phyloP scores from a whole-genome alignment of 2,113 vertebrate genomes.

The Hippocampus zosterae region DNA sequence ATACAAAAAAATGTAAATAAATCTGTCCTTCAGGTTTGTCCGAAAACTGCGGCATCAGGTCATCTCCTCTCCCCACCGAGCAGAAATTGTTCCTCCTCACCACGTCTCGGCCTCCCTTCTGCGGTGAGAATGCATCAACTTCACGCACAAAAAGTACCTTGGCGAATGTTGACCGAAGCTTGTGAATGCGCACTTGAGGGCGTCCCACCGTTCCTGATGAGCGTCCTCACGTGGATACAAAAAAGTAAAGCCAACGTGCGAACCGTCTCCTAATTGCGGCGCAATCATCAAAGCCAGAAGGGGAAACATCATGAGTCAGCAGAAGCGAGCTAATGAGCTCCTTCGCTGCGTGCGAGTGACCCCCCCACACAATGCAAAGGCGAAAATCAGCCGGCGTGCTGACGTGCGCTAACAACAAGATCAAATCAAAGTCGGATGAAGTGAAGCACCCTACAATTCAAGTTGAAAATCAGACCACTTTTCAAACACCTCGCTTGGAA shows the following conservation, averaged over 20 bases:
- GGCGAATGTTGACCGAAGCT: not conserved
- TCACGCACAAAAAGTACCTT: not conserved
- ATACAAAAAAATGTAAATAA: no score
- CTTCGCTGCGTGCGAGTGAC: not conserved
- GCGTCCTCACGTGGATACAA: not conserved
- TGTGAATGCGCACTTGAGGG: not conserved
- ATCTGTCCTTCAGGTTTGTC: constrained; percentile 71
- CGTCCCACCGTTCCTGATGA: not conserved
- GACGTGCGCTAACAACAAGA: not conserved
- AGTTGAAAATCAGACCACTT: no score
- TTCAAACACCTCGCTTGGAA: no score
- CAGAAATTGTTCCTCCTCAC: constrained; percentile 82
- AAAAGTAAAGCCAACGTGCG: not conserved
- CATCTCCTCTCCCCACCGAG: constrained; percentile 73
- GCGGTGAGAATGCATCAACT: constrained; percentile 68
- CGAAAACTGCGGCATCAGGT: constrained; percentile 72
- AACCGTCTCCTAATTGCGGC: not conserved
- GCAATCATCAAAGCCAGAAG: not conserved
- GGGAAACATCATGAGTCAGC: not conserved
- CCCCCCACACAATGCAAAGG: not conserved
- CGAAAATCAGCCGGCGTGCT: not conserved
- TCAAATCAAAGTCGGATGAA: not conserved
- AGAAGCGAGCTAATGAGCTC: not conserved
- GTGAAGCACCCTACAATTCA: not conserved
- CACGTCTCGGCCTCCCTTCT: constrained; percentile 75